Percentiles rank a stretch among this genome's conserved stretches.
Evolutionary conservation across 2,797 vertebrate genomes (phyloP).

Genomic region (Sebastes itinus): DNA sequence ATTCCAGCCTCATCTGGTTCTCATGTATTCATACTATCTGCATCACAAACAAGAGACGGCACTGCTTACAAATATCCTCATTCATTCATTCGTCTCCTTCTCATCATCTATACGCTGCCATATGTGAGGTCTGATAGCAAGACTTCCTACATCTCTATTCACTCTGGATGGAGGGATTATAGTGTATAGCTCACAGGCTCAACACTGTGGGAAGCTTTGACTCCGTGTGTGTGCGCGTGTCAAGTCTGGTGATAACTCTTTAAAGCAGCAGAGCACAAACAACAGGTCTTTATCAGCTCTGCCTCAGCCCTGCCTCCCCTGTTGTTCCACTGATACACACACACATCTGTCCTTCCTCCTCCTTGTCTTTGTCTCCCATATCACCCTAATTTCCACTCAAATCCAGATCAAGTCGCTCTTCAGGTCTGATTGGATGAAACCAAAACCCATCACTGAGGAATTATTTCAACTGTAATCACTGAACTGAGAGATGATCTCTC

Average conservation of each 20-base stretch:
- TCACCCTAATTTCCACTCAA: slow-evolving; percentile 29
- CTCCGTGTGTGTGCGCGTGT: not conserved
- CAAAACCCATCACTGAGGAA: slow-evolving; percentile 1
- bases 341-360: not conserved
- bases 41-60: not conserved
- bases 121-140: slow-evolving; percentile 29
- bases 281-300: slow-evolving; percentile 42
- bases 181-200: slow-evolving; percentile 3
- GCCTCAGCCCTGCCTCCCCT: slow-evolving; percentile 12
- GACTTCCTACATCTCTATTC: slow-evolving; percentile 4
- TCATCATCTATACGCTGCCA: not conserved
- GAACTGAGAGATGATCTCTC: slow-evolving; percentile 16
- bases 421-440: slow-evolving; percentile 30
- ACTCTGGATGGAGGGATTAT: slow-evolving; percentile 4
- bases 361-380: not conserved
- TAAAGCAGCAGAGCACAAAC: slow-evolving; percentile 25
- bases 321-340: not conserved
- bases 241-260: slow-evolving; percentile 7
- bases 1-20: not conserved
- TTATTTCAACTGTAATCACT: slow-evolving; percentile 15
- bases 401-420: slow-evolving; percentile 11
- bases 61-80: not conserved
- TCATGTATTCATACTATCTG: not conserved
- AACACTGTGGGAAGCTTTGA: not conserved
- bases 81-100: not conserved